Evolutionary conservation across 2,888 invertebrate genomes (phyloP), one percentile per base, ranked within the genome.

Genomic region (Alloscopus bannaensis): DNA sequence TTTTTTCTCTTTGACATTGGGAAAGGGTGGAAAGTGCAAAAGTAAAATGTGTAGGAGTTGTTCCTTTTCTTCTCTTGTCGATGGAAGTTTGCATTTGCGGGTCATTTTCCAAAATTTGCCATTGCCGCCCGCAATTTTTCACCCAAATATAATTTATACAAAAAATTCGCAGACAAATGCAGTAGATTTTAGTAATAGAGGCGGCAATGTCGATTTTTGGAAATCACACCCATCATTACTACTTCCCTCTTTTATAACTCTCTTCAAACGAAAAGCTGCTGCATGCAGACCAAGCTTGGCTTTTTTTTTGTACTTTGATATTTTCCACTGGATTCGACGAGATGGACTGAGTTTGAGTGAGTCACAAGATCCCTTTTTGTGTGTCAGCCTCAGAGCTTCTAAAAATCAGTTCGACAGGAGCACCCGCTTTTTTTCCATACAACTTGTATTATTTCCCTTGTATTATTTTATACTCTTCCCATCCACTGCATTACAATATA

Each of bases 1-100:
- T 85, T 85, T 84, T 84, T 84, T 82, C 81, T 85, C n/a, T n/a
- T 82, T 80, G 72, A 77, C 76, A 69, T 69, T 75, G 69, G 52
- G 26, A 65, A 76, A 69, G 31, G 64, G 22, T 42, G 59, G 40
- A 68, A 75, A 76, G 76, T 77, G 76, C 76, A 77, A 69, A 77
- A 75, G 75, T 68, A 59, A n/a, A 76, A 60, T 73, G 60, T 24
- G 29, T n/a, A 24, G 57, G 57, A 57, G 24, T n/a, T 29, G 16
- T 31, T 29, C 13, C 26, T 31, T 20, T 31, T 18, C n/a, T 57
- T 11, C 45, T 11, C 8, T 45, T n/a, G n/a, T n/a, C n/a, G n/a
- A n/a, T n/a, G n/a, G n/a, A n/a, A n/a, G n/a, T n/a, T n/a, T n/a
- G n/a, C n/a, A n/a, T n/a, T n/a, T n/a, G n/a, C n/a, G n/a, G n/a